A percentile compares a stretch with the other conserved stretches of the same genome.
Evolutionary conservation across 2,797 vertebrate genomes (phyloP).

Genomic region (Sebastiscus tertius): DNA sequence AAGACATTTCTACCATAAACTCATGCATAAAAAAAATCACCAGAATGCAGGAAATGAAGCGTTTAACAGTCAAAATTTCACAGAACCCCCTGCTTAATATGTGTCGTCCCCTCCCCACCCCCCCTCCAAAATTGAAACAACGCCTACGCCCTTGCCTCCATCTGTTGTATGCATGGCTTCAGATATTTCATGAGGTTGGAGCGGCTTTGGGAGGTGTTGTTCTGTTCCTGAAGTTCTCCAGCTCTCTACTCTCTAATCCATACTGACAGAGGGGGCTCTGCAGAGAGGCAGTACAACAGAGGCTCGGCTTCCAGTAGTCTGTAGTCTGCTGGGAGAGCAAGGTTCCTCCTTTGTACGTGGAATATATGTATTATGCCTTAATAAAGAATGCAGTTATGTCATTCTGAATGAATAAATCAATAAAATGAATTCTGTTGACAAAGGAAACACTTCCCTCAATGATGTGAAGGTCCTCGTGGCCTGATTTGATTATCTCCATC

Average conservation of each 20-base stretch:
- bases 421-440: constrained; percentile 24
- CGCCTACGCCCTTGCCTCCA: neutral
- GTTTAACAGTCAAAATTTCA: too few species aligned
- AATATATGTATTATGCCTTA: constrained; percentile 60
- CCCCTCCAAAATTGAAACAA: too few species aligned
- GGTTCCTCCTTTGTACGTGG: constrained; percentile 30
- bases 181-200: constrained; percentile 46
- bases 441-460: constrained; percentile 29
- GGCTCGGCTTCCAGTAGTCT: constrained; percentile 50
- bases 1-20: neutral
- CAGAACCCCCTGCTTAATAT: too few species aligned
- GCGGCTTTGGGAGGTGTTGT: constrained; percentile 46
- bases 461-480: constrained; percentile 6
- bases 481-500: constrained; percentile 29
- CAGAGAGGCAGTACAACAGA: constrained; percentile 58
- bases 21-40: neutral
- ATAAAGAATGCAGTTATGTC: constrained; percentile 54
- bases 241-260: constrained; percentile 69
- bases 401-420: constrained; percentile 49
- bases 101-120: too few species aligned
- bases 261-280: constrained; percentile 64
- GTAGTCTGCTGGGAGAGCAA: constrained; percentile 61
- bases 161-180: constrained; percentile 64
- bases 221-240: constrained; percentile 67
- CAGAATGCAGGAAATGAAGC: too few species aligned